Conservation (phyloP, 2,797 vertebrate genomes). For the Anguilla marmorata region DNA sequence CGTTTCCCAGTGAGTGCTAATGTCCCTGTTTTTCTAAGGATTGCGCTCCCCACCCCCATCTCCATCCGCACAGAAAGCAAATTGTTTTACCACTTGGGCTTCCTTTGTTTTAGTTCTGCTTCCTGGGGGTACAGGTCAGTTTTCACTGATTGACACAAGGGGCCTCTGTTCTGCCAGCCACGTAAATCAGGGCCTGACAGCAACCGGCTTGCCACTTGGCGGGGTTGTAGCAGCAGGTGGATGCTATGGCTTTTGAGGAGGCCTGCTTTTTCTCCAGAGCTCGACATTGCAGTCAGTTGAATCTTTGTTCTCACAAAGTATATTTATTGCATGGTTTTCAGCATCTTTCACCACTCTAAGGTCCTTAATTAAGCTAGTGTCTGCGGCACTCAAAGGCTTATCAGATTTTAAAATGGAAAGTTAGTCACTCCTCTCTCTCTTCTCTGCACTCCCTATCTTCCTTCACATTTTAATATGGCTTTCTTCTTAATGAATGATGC, state of each 20-base stretch:
- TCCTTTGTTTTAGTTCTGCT: constrained; percentile 35
- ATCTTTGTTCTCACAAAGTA: background rate
- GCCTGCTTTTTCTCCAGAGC: background rate
- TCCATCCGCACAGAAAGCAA: constrained; percentile 53
- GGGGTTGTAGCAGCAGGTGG: constrained; percentile 27
- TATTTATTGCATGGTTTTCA: background rate
- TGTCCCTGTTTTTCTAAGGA: constrained; percentile 64
- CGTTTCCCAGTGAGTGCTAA: constrained; percentile 67
- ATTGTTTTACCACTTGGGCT: constrained; percentile 65
- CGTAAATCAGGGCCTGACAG: constrained; percentile 50
- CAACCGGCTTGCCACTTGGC: background rate
- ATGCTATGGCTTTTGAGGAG: background rate
- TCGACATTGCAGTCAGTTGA: background rate
- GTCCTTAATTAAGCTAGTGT: background rate
- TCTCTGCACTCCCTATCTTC: background rate
- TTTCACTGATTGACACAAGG: constrained; percentile 46
- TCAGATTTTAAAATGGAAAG: background rate
- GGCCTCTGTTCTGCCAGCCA: constrained; percentile 48
- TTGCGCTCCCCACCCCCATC: background rate
- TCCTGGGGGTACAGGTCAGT: constrained; percentile 39
- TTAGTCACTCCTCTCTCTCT: background rate
- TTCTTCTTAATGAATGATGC: background rate
- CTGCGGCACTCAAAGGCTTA: background rate
- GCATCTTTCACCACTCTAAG: background rate
- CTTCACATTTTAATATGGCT: background rate